Base-by-base conservation (phyloP, 2,797 vertebrate genomes). In the Adelosebastes latens region DNA sequence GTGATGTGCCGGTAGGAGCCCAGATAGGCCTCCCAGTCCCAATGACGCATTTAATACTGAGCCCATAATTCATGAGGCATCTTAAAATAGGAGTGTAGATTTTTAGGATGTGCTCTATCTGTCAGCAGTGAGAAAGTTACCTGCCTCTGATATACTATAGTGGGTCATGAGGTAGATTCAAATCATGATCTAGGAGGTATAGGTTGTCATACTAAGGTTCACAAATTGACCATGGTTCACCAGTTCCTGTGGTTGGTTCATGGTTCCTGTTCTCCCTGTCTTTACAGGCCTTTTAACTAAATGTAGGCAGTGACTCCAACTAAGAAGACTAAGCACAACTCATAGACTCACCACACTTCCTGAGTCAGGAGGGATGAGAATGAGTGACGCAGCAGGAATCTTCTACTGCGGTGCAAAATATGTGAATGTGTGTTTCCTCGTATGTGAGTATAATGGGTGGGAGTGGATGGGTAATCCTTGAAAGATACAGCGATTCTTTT, bases 21-120 rank as follows among this genome's bases (percentile, higher is more conserved):
- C 32, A 70, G 86, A 79, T 83, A 77, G 73, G 78, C 78, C 81
- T 89, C 86, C 69, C 80, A 81, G 49, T 89, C 86, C 69, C 83
- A 81, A 52, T 95, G 93, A 95, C 87, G 90, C 94, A 95, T 82
- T 90, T 87, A 77, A 86, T 84, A 84, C 80, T 68, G 65, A 69
- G 75, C 76, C 60, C 72, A 90, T 92, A 93, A 93, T 90, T 88
- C 78, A 94, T 83, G 65, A 86, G 76, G 72, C 61, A 68, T 85
- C 88, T 84, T 83, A 86, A 94, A 92, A 93, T 94, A 94, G 90
- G 58, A 60, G 61, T 29, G 70, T 62, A 34, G 49, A 63, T 79
- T 83, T 80, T 85, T 27, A 32, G 52, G 77, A 79, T 32, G 27
- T 78, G 39, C 58, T 59, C 42, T 58, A n/a, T 42, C 59, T 60